Conservation (phyloP, 1,140 invertebrate species). For the Tachypleus tridentatus region DNA sequence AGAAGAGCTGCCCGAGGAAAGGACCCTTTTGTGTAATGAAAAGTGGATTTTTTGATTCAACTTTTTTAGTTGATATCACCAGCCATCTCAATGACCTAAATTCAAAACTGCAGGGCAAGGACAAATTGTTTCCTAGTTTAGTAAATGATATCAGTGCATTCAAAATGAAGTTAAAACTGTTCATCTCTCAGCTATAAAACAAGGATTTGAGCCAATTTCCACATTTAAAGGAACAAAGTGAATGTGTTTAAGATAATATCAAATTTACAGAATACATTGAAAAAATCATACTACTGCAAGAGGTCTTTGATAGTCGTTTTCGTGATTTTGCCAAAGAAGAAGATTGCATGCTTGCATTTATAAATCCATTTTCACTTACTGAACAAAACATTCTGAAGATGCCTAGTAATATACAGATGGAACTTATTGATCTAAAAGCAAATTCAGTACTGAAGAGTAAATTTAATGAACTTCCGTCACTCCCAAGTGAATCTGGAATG, state of each 20-base stretch:
- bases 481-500: not conserved
- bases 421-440: constrained; percentile 3
- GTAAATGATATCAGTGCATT: constrained; percentile 7
- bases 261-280: constrained; percentile 4
- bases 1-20: not conserved
- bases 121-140: constrained; percentile 5
- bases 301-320: not conserved
- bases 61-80: constrained; percentile 7
- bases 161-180: constrained; percentile 7
- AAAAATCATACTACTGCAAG: constrained; percentile 3
- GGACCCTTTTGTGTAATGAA: not conserved
- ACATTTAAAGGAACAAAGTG: constrained; percentile 2
- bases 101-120: constrained; percentile 3
- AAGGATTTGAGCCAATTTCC: not conserved
- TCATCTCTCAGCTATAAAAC: not conserved
- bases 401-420: not conserved
- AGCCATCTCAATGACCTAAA: constrained; percentile 5
- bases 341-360: constrained; percentile 1
- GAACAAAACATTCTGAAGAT: constrained; percentile 3
- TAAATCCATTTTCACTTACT: constrained; percentile 3
- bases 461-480: not conserved
- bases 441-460: not conserved
- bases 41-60: not conserved
- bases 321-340: not conserved
- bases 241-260: constrained; percentile 2